Evolutionary conservation across 1,140 invertebrate genomes (phyloP), one percentile per base, ranked within the genome.

Genomic region (Vollenhovia emeryi): DNA sequence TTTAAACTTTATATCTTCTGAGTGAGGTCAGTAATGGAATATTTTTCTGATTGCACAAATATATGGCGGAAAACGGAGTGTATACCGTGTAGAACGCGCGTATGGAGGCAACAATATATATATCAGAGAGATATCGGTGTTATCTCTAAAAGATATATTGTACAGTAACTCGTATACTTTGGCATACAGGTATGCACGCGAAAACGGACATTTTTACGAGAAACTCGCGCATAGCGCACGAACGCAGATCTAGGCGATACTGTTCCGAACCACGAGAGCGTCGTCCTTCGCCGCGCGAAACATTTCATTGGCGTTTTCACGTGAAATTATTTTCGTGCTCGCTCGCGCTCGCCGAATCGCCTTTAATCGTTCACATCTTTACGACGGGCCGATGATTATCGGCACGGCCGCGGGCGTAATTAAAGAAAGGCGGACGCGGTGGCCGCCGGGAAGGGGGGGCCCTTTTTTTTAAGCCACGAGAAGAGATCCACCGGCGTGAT

Each of bases 201-300:
- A 82, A 91, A 91, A 87, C 91, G 86, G 89, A 91, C 88, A 91
- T 92, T 92, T 92, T 92, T 92, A 92, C 89, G 91, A 92, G 90
- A 89, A 91, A 87, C 91, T 90, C 85, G 86, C 87, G 84, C 48
- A 24, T 24, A 45, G 90, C 86, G 87, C 85, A 91, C 85, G 84
- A 82, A 82, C 55, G 57, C 86, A 88, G 87, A 89, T 88, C 87
- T 33, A 43, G 62, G 57, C 76, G 55, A 89, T 88, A 88, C 69
- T 68, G 78, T 86, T 43, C 82, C 66, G 52, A 78, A 68, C 78
- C 40, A 45, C 75, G 74, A 48, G 82, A 75, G 84, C 76, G 52
- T 62, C 55, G 45, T 55, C 57, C 84, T 73, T 57, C 79, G n/a
- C 75, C 79, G 84, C 87, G 85, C 69, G 76, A 83, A 89, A 88